A percentile compares a stretch with the other conserved stretches of the same genome.
Conservation (phyloP, 1,140 invertebrate genomes). For the Vanessa atalanta region DNA sequence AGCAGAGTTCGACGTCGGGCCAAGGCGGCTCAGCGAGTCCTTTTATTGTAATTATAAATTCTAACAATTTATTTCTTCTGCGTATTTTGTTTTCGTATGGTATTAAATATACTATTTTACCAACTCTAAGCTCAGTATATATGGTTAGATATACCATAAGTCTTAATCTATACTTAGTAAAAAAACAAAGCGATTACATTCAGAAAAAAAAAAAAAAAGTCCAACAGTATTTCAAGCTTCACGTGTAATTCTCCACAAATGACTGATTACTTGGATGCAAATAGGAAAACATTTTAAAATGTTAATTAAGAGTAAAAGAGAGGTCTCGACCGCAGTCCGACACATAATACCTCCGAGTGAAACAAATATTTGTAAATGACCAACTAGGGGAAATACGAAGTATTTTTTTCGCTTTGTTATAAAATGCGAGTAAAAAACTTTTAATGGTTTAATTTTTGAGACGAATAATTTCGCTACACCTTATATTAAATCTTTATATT, state of each 20-base stretch:
- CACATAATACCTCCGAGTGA: conserved; percentile 12
- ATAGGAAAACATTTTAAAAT: conserved; percentile 6
- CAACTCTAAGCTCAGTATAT: no score
- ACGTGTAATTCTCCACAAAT: background rate
- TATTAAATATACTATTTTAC: no score
- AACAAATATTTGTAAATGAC: conserved; percentile 21
- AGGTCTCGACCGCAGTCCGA: conserved; percentile 7
- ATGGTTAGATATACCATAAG: background rate
- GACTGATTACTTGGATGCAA: background rate
- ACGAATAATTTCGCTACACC: background rate
- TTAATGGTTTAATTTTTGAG: background rate
- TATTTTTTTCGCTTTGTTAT: conserved; percentile 15
- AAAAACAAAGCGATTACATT: background rate
- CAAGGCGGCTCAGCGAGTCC: no score
- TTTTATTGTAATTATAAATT: no score
- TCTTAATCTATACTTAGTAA: background rate
- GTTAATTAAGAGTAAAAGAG: conserved; percentile 17
- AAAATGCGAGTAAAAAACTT: background rate
- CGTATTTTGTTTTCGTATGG: no score
- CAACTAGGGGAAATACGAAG: conserved; percentile 7
- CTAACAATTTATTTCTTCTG: no score
- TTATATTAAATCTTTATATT: background rate
- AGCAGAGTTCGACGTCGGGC: no score
- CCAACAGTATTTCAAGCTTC: background rate
- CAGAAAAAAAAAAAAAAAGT: background rate